A percentile compares a stretch with the other conserved stretches of the same genome.
These are phyloP conservation scores for Agrotis clavis DNA, from an alignment of 2,888 invertebrate genomes.

Conservation along the genomic window DNA sequence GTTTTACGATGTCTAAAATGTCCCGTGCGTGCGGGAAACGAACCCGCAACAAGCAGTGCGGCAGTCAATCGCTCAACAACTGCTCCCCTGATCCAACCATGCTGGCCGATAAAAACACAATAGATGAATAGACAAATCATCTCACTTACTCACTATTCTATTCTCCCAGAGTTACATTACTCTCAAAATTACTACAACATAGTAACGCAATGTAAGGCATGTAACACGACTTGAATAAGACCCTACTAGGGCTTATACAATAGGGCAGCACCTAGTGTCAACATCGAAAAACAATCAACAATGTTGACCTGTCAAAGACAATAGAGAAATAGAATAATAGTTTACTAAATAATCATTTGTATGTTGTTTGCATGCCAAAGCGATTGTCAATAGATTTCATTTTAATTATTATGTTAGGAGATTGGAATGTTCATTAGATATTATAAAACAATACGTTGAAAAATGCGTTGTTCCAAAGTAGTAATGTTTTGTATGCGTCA, in stretches of 20 bases:
- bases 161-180: constrained; percentile 4
- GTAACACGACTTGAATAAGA: constrained; percentile 69
- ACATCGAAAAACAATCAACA: constrained; percentile 45
- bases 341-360: constrained; percentile 63
- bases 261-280: constrained; percentile 40
- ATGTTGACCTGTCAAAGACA: constrained; percentile 66
- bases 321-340: constrained; percentile 41
- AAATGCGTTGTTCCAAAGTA: constrained; percentile 51
- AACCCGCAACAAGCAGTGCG: no score
- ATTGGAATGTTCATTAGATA: constrained; percentile 64
- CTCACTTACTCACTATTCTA: not conserved
- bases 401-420: constrained; percentile 60
- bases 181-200: constrained; percentile 39
- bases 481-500: constrained; percentile 43
- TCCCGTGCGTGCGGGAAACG: no score
- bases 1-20: no score
- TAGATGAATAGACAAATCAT: not conserved
- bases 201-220: constrained; percentile 53
- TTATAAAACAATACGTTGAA: constrained; percentile 62
- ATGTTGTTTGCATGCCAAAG: constrained; percentile 53
- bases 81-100: no score
- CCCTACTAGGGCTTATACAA: constrained; percentile 67
- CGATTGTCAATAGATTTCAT: constrained; percentile 59
- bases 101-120: no score
- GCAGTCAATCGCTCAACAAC: no score